Evolutionary conservation across 2,888 invertebrate genomes (phyloP).

Genomic region (Apamea crenata): DNA sequence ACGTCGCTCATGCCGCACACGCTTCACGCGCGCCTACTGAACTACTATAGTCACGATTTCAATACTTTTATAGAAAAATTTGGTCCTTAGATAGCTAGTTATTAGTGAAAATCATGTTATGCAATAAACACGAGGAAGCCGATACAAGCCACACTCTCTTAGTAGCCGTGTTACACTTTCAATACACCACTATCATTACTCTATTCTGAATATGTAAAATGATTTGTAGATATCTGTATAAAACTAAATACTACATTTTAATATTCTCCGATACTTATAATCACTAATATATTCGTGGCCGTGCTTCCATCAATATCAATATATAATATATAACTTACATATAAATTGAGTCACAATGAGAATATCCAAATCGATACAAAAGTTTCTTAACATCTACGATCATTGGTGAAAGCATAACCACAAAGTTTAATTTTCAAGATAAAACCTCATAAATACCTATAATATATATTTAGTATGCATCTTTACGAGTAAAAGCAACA

Average conservation of each 20-base stretch:
- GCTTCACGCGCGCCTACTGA: slow-evolving; percentile 8
- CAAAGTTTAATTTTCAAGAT: slow-evolving; percentile 69
- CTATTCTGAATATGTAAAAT: slow-evolving; percentile 76
- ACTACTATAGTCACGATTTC: slow-evolving; percentile 48
- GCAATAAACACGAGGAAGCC: slow-evolving; percentile 63
- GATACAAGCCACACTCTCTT: slow-evolving; percentile 58
- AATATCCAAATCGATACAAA: slow-evolving; percentile 70
- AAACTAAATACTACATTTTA: slow-evolving; percentile 80
- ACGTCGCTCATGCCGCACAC: slow-evolving; percentile 3
- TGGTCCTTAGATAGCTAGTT: slow-evolving; percentile 69
- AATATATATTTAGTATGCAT: slow-evolving; percentile 69
- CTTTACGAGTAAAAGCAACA: slow-evolving; percentile 77
- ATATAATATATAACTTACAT: slow-evolving; percentile 65
- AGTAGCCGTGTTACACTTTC: slow-evolving; percentile 45
- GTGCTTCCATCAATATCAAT: slow-evolving; percentile 76
- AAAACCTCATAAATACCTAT: slow-evolving; percentile 75
- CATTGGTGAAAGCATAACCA: slow-evolving; percentile 77
- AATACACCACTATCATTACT: slow-evolving; percentile 62
- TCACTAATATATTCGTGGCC: slow-evolving; percentile 69
- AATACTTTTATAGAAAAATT: slow-evolving; percentile 66
- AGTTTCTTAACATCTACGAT: slow-evolving; percentile 67
- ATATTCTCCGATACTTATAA: slow-evolving; percentile 72
- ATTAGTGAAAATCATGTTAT: slow-evolving; percentile 54
- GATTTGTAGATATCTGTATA: slow-evolving; percentile 76
- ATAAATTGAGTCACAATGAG: slow-evolving; percentile 71